phyloP scores from a whole-genome alignment of 2,888 invertebrate genomes.

The Netelia melanura region DNA sequence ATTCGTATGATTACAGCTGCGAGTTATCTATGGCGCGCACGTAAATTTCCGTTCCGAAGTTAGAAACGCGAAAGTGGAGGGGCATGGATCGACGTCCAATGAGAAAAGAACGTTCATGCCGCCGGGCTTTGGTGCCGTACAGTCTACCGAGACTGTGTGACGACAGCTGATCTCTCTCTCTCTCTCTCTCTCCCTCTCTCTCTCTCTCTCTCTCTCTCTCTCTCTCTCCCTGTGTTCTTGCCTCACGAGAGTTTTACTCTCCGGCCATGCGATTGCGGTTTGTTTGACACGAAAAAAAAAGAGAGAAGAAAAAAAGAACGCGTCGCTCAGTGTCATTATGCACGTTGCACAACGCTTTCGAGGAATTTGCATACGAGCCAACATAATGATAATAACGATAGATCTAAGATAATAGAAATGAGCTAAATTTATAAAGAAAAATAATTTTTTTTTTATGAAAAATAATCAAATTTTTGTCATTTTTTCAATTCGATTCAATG shows the following conservation, averaged over 20 bases:
- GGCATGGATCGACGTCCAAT: constrained; percentile 52
- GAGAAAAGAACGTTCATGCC: constrained; percentile 51
- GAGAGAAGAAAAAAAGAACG: neutral
- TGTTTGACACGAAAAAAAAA: constrained; percentile 42
- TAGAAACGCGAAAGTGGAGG: constrained; percentile 38
- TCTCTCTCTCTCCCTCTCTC: constrained; percentile 34
- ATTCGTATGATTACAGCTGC: constrained; percentile 30
- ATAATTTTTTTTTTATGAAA: neutral
- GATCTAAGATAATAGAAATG: constrained; percentile 9
- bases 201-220: constrained; percentile 46
- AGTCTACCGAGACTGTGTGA: constrained; percentile 63
- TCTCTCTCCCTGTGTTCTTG: constrained; percentile 30
- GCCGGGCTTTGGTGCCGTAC: constrained; percentile 60
- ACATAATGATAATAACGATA: constrained; percentile 23
- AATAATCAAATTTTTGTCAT: neutral
- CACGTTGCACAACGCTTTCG: constrained; percentile 35
- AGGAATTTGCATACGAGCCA: constrained; percentile 26
- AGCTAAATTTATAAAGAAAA: neutral
- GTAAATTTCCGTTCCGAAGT: constrained; percentile 64
- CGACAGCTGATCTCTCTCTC: constrained; percentile 67
- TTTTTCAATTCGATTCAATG: no score
- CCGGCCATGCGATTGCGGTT: constrained; percentile 45
- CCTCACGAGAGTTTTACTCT: constrained; percentile 16
- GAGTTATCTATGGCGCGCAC: constrained; percentile 9
- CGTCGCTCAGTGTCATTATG: constrained; percentile 19